A percentile compares a stretch with the other conserved stretches of the same genome.
phyloP scores from a whole-genome alignment of 2,113 vertebrate genomes.

The Tupaia tana region DNA sequence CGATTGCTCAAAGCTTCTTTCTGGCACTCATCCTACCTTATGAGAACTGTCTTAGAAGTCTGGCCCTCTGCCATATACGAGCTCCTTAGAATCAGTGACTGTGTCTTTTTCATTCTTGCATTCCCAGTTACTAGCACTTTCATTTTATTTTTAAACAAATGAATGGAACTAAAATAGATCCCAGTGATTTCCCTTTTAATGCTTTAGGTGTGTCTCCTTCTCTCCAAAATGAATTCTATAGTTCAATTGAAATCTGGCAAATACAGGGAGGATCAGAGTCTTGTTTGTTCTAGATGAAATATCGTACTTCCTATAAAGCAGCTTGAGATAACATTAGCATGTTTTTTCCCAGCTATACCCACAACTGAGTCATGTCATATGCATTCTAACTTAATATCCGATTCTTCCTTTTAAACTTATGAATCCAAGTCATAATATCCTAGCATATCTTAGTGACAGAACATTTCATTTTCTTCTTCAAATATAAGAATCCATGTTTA shows the following conservation, averaged over 20 bases:
- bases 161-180: not conserved
- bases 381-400: not conserved
- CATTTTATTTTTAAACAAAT: constrained; percentile 16
- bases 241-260: not conserved
- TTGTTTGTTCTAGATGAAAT: not conserved
- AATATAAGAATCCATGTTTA: not conserved
- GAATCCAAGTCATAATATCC: not conserved
- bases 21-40: not conserved
- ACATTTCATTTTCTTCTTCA: not conserved
- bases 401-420: not conserved
- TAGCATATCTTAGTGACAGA: not conserved
- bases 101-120: not conserved
- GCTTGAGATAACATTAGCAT: not conserved
- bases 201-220: not conserved
- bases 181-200: not conserved
- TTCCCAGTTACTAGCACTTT: not conserved
- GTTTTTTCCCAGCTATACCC: not conserved
- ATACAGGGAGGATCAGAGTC: not conserved
- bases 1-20: not conserved
- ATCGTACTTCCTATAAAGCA: not conserved
- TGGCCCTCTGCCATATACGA: not conserved
- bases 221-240: not conserved
- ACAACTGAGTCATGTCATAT: not conserved
- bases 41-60: not conserved
- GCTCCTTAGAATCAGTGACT: not conserved